Evolutionary conservation across 1,140 invertebrate genomes (phyloP).

Genomic region (Dendroctonus ponderosae): DNA sequence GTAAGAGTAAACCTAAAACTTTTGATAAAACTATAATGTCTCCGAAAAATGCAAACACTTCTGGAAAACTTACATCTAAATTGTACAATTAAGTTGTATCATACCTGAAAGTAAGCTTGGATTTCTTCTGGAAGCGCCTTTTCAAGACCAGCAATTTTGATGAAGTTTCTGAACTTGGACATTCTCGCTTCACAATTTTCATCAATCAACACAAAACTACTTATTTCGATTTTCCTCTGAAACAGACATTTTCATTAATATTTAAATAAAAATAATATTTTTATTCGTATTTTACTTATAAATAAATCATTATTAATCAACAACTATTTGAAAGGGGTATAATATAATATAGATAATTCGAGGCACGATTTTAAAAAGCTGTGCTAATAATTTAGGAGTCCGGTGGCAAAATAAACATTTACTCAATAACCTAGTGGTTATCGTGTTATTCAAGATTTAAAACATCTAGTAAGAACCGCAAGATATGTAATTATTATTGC

Average conservation of each 20-base stretch:
- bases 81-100: not conserved
- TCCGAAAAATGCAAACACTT: not conserved
- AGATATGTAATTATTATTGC: too few species aligned
- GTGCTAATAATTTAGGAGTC: not conserved
- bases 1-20: too few species aligned
- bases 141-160: conserved; percentile 31
- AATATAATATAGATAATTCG: not conserved
- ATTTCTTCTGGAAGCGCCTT: conserved; percentile 33
- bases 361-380: not conserved
- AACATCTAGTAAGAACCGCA: too few species aligned
- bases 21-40: too few species aligned
- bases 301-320: too few species aligned
- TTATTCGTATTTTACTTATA: too few species aligned
- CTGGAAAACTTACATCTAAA: not conserved
- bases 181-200: conserved; percentile 40
- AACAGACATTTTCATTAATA: conserved; percentile 28
- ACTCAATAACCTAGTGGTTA: too few species aligned
- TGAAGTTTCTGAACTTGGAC: conserved; percentile 35
- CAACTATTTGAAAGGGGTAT: conserved; percentile 2
- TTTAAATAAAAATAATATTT: conserved; percentile 4
- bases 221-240: conserved; percentile 28
- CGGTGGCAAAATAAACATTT: not conserved
- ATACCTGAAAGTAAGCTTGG: conserved; percentile 28
- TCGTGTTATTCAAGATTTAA: too few species aligned
- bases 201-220: conserved; percentile 40